Percentiles rank a stretch among this genome's conserved stretches.
phyloP scores from a whole-genome alignment of 2,888 invertebrate species.

The Drosophila prostipennis region DNA sequence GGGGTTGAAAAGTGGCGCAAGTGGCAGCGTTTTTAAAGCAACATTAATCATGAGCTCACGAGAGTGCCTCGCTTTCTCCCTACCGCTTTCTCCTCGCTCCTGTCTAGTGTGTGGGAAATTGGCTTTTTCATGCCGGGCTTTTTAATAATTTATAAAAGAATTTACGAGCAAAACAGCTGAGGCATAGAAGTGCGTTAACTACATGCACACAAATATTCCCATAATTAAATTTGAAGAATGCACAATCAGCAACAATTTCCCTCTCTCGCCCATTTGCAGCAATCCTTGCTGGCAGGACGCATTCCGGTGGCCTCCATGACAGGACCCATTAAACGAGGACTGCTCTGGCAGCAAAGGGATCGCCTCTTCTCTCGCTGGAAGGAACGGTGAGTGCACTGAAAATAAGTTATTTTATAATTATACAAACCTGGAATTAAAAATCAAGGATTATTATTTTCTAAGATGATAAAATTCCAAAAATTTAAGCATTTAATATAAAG shows the following conservation, averaged over 20 bases:
- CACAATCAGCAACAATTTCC: constrained; percentile 51
- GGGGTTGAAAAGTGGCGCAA: constrained; percentile 56
- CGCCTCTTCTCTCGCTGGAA: constrained; percentile 88
- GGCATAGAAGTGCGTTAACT: constrained; percentile 50
- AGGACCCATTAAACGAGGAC: constrained; percentile 87
- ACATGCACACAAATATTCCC: constrained; percentile 27
- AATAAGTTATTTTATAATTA: no score
- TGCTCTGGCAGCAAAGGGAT: constrained; percentile 88
- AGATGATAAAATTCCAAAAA: no score
- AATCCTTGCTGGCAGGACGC: constrained; percentile 83
- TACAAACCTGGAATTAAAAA: no score
- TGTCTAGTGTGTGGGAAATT: constrained; percentile 40
- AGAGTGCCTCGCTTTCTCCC: constrained; percentile 39
- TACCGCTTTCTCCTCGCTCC: constrained; percentile 13
- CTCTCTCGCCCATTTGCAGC: constrained; percentile 69
- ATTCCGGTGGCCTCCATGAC: constrained; percentile 85
- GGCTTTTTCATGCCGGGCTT: constrained; percentile 38
- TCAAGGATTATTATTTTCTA: no score
- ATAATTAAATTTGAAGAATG: constrained; percentile 60
- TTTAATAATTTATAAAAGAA: constrained; percentile 72
- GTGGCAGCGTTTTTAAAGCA: constrained; percentile 72
- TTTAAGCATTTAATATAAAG: no score
- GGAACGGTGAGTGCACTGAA: constrained; percentile 84
- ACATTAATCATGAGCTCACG: constrained; percentile 69
- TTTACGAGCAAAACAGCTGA: constrained; percentile 71